Base-by-base conservation (phyloP, 2,113 vertebrate genomes). In the Tachysurus vachellii region DNA sequence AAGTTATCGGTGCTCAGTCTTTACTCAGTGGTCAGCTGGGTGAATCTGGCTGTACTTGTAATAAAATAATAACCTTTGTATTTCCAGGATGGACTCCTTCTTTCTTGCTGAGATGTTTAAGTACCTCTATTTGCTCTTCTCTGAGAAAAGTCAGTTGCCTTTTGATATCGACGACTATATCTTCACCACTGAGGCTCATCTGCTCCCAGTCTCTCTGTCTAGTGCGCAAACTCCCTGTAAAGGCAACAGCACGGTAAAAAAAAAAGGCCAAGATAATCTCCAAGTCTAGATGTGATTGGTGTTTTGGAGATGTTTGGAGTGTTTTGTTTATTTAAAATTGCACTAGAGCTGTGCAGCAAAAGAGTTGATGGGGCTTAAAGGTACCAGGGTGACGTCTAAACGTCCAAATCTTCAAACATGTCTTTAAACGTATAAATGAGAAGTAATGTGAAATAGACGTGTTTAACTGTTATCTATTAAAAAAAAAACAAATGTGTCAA, bases 41-140 rank as follows among this genome's bases (percentile, higher is more conserved):
- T 47, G 23, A 23, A 44, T 84, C 28, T 23, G 47, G 4, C 42
- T 44, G 75, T 26, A 42, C 0, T 47, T 8, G 42, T 75, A 71
- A 28, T 7, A 76, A 31, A 5, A 23, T 12, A 36, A 36, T 1
- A 36, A 36, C 36, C 5, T 77, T 56, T 77, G 47, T 56, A 19
- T 70, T 82, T 88, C 50, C 47, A 99, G 98, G 90, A 99, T 99
- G 98, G 98, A 99, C 91, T 99, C 98, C 0, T 99, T 99, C 94
- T 99, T 99, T 94, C 93, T 99, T 71, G 98, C 98, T 0, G 98
- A 99, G 94, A 99, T 99, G 98, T 99, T 99, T 93, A 99, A 99
- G 89, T 99, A 99, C 87, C 96, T 99, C 83, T 99, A 97, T 92
- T 94, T 99, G 88, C 94, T 99, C 50, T 99, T 99, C 91, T 97